Evolutionary conservation across 2,113 vertebrate genomes (phyloP).

Genomic region (Verasper variegatus): DNA sequence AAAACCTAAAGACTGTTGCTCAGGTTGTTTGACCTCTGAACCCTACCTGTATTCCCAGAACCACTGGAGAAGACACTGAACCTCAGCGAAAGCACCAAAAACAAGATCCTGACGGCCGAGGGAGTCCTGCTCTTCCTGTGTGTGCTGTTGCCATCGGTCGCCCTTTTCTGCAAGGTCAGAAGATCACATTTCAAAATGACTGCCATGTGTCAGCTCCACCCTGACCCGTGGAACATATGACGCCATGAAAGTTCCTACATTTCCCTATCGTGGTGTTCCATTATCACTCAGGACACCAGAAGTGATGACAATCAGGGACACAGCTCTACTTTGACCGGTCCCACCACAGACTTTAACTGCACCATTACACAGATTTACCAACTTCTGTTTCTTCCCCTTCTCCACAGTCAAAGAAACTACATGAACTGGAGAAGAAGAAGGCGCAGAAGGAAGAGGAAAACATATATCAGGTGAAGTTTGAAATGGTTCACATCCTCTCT

Average conservation of each 20-base stretch:
- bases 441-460: conserved; percentile 78
- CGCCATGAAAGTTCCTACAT: conserved; percentile 2
- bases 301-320: neutral
- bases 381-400: conserved; percentile 1
- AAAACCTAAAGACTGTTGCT: neutral
- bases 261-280: conserved; percentile 4
- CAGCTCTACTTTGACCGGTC: neutral
- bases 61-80: conserved; percentile 69
- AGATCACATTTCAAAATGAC: neutral
- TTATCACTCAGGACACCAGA: neutral
- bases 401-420: conserved; percentile 67
- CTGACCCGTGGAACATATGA: too few relatives aligned
- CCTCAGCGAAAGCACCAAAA: conserved; percentile 77
- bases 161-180: conserved; percentile 78
- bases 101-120: conserved; percentile 78
- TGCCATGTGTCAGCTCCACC: neutral
- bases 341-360: neutral
- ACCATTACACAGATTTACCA: neutral
- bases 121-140: conserved; percentile 78
- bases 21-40: conserved; percentile 1
- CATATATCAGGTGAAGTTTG: conserved; percentile 81
- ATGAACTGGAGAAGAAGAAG: conserved; percentile 70
- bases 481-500: conserved; percentile 12
- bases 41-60: conserved; percentile 50
- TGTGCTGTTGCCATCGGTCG: conserved; percentile 71